These are phyloP conservation scores for Spheniscus humboldti DNA, from an alignment of 2,797 vertebrate genomes.

Conservation along the genomic window DNA sequence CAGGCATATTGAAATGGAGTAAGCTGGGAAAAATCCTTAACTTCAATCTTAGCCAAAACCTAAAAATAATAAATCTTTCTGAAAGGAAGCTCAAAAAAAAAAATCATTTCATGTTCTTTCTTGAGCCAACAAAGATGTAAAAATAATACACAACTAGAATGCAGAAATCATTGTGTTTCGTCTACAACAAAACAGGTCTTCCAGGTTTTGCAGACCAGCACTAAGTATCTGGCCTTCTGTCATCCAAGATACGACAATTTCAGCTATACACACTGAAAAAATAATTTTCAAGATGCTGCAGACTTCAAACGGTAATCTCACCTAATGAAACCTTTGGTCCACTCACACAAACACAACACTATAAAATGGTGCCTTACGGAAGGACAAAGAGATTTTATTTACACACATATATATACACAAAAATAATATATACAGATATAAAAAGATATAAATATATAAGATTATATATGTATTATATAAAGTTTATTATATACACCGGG, in stretches of 20 bases:
- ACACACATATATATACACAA: too few relatives aligned
- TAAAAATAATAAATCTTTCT: constrained; percentile 36
- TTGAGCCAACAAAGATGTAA: not conserved
- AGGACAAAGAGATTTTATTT: not conserved
- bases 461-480: not conserved
- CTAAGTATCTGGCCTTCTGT: not conserved
- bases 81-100: not conserved
- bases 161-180: not conserved
- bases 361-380: not conserved
- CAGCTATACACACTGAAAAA: not conserved
- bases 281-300: not conserved
- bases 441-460: not conserved
- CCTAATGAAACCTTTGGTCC: not conserved
- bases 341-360: not conserved
- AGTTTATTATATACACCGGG: not conserved
- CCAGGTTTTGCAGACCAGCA: not conserved
- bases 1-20: not conserved
- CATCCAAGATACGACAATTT: not conserved
- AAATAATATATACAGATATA: not conserved
- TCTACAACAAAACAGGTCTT: not conserved
- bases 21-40: constrained; percentile 36
- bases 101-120: not conserved
- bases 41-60: not conserved
- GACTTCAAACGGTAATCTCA: not conserved
- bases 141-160: not conserved